Evolutionary conservation across 2,113 vertebrate species (phyloP), one percentile per base, ranked within the genome.

Genomic region (Sterrhoptilus dennistouni): DNA sequence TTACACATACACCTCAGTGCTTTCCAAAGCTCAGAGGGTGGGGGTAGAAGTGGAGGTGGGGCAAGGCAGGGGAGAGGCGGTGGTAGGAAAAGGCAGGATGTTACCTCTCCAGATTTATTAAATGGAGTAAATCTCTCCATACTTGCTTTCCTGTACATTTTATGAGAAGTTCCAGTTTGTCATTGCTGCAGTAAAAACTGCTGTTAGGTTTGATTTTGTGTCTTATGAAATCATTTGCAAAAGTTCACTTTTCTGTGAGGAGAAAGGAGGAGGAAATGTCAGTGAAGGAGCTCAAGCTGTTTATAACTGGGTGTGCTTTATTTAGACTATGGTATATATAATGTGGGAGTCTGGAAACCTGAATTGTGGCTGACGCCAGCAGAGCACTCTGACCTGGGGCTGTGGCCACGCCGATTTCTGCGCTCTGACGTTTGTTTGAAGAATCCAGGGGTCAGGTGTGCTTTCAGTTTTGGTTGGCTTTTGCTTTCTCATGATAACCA

Each of bases 181-280:
- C 7, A 2, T 45, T 76, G 49, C 59, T 42, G 38, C 56, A n/a
- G 15, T 87, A 35, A 42, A 92, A 92, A 79, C 8, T 27, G 22
- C 72, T 29, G 0, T 68, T 64, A 28, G 28, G 31, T 59, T 95
- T 87, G 47, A 14, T 7, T 89, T 90, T 89, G 25, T 19, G 70
- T 83, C 75, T 59, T 44, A 22, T 72, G 29, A 72, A 83, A 47
- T 76, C 76, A 13, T 18, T 93, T 87, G 77, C 61, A 40, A n/a
- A 94, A 80, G 19, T 66, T 76, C 18, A 8, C 29, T 91, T 66
- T 77, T 53, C 27, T 72, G 42, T 57, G 68, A 66, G 35, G 60
- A 47, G 74, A n/a, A 74, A 70, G 70, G 64, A 93, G 65, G 66
- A 91, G 86, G 94, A 97, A 96, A 65, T 77, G 90, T 54, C 87